These are phyloP conservation scores for Semotilus atromaculatus DNA, from an alignment of 2,797 vertebrate genomes.

Conservation along the genomic window DNA sequence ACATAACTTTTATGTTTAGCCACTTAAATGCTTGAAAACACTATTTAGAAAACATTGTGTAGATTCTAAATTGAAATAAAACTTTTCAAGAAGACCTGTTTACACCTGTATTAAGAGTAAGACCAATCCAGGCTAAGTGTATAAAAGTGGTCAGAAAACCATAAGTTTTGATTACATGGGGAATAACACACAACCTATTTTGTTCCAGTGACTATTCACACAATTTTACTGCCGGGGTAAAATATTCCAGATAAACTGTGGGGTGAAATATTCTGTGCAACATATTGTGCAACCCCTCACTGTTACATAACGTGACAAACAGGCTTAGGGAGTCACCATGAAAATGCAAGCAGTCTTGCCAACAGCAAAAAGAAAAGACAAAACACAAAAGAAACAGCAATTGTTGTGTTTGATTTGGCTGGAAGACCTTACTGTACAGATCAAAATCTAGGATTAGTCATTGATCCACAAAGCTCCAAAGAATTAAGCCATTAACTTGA, in stretches of 20 bases:
- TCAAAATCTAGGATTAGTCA: conserved; percentile 14
- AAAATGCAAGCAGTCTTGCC: neutral
- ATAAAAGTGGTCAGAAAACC: neutral
- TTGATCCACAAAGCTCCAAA: neutral
- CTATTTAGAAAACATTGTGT: neutral
- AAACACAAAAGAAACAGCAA: neutral
- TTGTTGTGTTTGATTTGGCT: neutral
- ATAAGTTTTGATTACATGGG: neutral
- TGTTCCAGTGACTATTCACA: neutral
- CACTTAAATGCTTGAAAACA: neutral
- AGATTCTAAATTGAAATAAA: neutral
- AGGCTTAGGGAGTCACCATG: neutral
- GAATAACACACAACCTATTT: neutral
- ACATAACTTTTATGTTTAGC: neutral
- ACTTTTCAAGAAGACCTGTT: neutral
- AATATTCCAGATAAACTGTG: neutral
- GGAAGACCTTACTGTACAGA: neutral
- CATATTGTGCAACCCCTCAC: neutral
- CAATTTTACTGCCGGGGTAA: neutral
- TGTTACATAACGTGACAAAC: neutral
- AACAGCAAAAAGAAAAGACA: neutral
- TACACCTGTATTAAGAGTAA: neutral
- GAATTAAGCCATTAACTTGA: neutral
- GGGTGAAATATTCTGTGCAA: neutral
- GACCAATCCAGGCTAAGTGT: neutral